Percentiles rank a stretch among this genome's conserved stretches.
Conservation (phyloP, 2,888 invertebrate genomes). For the Ornithoptera alexandrae region DNA sequence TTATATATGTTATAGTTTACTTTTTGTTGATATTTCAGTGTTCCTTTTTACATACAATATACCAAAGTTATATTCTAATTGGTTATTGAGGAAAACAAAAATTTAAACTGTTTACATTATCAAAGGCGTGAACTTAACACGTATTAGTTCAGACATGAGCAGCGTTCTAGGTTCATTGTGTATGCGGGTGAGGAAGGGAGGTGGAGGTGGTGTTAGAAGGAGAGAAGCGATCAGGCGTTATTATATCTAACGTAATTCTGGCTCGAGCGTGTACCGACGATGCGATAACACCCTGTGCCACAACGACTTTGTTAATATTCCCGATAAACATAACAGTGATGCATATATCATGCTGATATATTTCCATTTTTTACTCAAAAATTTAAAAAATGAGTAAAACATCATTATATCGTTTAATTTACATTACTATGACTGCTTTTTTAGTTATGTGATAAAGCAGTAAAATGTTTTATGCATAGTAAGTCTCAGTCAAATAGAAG, state of each 20-base stretch:
- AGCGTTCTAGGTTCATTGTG: constrained; percentile 3
- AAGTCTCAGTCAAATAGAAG: background rate
- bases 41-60: background rate
- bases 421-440: too few species aligned
- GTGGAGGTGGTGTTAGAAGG: background rate
- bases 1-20: too few species aligned
- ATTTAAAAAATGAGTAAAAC: too few species aligned
- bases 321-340: constrained; percentile 6
- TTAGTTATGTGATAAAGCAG: too few species aligned
- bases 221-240: constrained; percentile 5
- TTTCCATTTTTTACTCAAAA: background rate
- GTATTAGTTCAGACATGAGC: constrained; percentile 4
- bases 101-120: background rate
- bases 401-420: too few species aligned
- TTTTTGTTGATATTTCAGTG: too few species aligned
- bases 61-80: background rate
- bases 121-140: constrained; percentile 1
- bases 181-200: constrained; percentile 1
- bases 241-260: constrained; percentile 25
- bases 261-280: constrained; percentile 13
- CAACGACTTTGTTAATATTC: constrained; percentile 21
- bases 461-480: too few species aligned
- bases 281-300: constrained; percentile 25
- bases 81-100: background rate
- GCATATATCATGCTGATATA: background rate